These are phyloP conservation scores for Diacarnus erythraeanus DNA, from an alignment of 37 sponge, comb jelly and placozoan species.

Conservation along the genomic window DNA sequence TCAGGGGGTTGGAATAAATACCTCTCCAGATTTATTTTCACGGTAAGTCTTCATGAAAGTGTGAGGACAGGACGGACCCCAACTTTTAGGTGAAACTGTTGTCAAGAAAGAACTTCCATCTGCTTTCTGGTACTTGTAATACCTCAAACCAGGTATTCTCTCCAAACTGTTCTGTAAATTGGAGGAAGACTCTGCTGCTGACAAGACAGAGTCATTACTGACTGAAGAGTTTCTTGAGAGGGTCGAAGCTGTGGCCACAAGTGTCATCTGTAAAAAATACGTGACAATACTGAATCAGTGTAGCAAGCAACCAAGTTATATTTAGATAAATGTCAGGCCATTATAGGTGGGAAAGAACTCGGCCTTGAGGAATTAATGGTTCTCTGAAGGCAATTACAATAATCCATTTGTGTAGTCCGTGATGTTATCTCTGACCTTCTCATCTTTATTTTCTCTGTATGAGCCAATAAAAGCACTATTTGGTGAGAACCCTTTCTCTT, in stretches of 20 bases:
- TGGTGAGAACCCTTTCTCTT: background rate
- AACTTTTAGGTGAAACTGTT: background rate
- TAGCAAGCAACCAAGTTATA: background rate
- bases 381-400: background rate
- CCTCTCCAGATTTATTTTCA: background rate
- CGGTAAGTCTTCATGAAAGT: constrained; percentile 2
- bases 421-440: background rate
- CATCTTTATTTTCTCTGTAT: background rate
- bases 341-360: no score
- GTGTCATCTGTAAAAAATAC: constrained; percentile 5
- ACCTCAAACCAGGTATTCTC: background rate
- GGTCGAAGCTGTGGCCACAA: background rate
- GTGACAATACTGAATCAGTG: background rate
- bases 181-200: background rate
- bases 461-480: background rate
- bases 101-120: background rate
- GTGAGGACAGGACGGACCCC: constrained; percentile 7
- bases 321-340: no score
- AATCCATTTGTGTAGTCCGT: no score
- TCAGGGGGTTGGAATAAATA: no score
- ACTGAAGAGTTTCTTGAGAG: background rate
- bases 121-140: background rate
- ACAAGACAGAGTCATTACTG: background rate
- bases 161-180: background rate
- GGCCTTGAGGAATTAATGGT: no score